These are phyloP conservation scores for Eupleurogrammus muticus DNA, from an alignment of 2,797 vertebrate species.

Conservation along the genomic window DNA sequence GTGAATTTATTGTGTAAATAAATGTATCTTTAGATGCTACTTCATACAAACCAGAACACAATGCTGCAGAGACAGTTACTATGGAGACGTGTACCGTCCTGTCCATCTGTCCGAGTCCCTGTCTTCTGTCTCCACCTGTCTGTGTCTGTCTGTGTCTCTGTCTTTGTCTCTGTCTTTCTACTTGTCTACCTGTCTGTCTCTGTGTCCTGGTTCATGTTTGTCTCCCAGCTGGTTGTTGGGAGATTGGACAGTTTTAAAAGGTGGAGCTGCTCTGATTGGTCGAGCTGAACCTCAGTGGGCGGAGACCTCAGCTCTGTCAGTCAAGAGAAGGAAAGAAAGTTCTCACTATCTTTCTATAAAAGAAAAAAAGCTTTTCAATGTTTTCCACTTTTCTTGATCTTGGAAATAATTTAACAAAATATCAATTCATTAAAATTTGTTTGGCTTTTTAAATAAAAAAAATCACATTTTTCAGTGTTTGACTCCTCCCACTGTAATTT, in stretches of 20 bases:
- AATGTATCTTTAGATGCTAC: constrained; percentile 51
- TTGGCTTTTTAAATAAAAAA: no score
- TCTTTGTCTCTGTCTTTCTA: not conserved
- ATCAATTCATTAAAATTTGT: no score
- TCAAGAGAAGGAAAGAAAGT: no score
- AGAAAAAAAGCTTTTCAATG: no score
- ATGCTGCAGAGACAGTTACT: constrained; percentile 56
- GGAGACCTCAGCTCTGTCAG: not conserved
- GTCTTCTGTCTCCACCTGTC: constrained; percentile 8
- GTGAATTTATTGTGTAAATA: constrained; percentile 77
- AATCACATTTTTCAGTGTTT: no score
- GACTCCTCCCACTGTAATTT: constrained; percentile 34
- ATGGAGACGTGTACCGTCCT: constrained; percentile 69
- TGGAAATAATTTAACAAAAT: no score
- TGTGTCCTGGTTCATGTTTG: constrained; percentile 1
- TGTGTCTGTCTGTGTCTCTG: not conserved
- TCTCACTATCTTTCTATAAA: no score
- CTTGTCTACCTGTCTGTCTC: constrained; percentile 32
- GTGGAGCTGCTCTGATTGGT: constrained; percentile 32
- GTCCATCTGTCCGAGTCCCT: constrained; percentile 40
- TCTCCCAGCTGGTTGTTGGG: not conserved
- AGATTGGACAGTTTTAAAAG: constrained; percentile 6
- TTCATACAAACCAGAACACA: constrained; percentile 44
- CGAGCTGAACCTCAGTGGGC: constrained; percentile 29
- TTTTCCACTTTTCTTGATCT: no score